A percentile compares a stretch with the other conserved stretches of the same genome.
phyloP scores from a whole-genome alignment of 2,888 invertebrate species.

The Hypolimnas misippus region DNA sequence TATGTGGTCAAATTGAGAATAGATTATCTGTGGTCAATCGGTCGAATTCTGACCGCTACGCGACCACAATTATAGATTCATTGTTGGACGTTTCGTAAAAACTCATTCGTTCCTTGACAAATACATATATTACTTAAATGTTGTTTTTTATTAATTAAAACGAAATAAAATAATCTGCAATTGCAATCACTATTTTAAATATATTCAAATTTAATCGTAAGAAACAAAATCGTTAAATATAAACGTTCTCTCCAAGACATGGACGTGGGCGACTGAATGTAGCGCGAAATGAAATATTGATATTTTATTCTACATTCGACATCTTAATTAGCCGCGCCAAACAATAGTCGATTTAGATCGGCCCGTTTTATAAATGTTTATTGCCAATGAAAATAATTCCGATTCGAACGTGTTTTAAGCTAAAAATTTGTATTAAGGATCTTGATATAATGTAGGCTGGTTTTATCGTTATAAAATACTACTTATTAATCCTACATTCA shows the following conservation, averaged over 20 bases:
- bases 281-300: conserved; percentile 59
- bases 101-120: no score
- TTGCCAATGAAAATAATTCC: conserved; percentile 19
- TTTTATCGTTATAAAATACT: conserved; percentile 11
- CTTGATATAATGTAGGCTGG: conserved; percentile 5
- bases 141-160: no score
- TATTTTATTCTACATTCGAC: conserved; percentile 57
- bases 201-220: neutral
- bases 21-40: no score
- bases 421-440: conserved; percentile 10
- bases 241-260: conserved; percentile 33
- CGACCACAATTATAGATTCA: no score
- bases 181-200: no score
- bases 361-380: conserved; percentile 31
- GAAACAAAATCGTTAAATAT: conserved; percentile 24
- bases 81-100: no score
- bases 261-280: conserved; percentile 53
- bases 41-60: no score
- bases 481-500: neutral
- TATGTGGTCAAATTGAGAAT: no score
- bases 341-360: conserved; percentile 42
- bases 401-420: conserved; percentile 11
- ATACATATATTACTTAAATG: no score
- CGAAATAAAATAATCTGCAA: neutral
- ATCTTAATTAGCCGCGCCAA: conserved; percentile 61